Percentiles rank a stretch among this genome's conserved stretches.
Evolutionary conservation across 2,888 invertebrate genomes (phyloP).

Genomic region (Drosophila picticornis): DNA sequence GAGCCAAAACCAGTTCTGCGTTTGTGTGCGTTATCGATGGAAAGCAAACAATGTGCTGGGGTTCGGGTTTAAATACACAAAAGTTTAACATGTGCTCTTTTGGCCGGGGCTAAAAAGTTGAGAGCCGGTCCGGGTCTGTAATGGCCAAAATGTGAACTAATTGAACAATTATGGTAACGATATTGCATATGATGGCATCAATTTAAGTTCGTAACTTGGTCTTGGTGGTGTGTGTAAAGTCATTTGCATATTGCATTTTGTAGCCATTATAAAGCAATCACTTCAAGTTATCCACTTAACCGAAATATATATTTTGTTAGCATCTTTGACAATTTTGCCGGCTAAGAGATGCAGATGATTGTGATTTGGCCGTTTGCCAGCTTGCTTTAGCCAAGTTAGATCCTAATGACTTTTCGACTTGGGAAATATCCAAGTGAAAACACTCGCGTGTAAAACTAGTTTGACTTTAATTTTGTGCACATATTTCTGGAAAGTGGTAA

Average conservation of each 20-base stretch:
- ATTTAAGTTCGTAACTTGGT: slow-evolving; percentile 23
- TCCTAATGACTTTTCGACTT: not conserved
- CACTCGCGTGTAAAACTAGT: not conserved
- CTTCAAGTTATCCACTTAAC: not conserved
- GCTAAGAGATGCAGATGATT: slow-evolving; percentile 2
- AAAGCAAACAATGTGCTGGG: slow-evolving; percentile 35
- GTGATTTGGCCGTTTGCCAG: not conserved
- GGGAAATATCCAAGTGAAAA: not conserved
- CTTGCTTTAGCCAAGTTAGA: not conserved
- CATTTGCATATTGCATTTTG: not conserved
- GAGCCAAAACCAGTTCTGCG: slow-evolving; percentile 23
- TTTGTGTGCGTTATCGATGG: slow-evolving; percentile 30
- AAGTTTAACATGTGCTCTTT: slow-evolving; percentile 29
- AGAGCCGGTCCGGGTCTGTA: slow-evolving; percentile 15
- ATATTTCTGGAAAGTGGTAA: not conserved
- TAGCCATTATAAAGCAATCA: slow-evolving; percentile 11
- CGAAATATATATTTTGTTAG: not conserved
- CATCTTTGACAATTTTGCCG: slow-evolving; percentile 2
- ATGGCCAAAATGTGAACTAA: slow-evolving; percentile 39
- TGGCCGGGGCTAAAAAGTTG: slow-evolving; percentile 37
- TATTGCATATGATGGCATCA: slow-evolving; percentile 30
- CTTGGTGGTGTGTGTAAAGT: not conserved
- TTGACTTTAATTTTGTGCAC: not conserved
- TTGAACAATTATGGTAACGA: slow-evolving; percentile 58
- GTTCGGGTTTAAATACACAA: slow-evolving; percentile 17